Evolutionary conservation across 1,140 invertebrate genomes (phyloP).

Genomic region (Aphidius gifuensis): DNA sequence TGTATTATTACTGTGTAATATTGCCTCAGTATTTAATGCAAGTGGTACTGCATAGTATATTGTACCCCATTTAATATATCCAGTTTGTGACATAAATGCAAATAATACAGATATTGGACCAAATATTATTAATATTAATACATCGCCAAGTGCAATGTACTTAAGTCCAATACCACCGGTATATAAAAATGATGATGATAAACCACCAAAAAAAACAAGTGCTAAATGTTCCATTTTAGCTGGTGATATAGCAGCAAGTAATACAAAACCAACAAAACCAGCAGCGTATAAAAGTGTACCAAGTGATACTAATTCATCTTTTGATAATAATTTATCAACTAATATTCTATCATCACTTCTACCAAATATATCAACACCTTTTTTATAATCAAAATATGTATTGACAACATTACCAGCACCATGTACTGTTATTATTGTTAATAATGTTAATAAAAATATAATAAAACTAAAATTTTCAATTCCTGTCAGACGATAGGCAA

Average conservation of each 20-base stretch:
- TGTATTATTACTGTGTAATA: constrained; percentile 92
- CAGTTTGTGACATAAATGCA: constrained; percentile 88
- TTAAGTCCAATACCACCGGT: constrained; percentile 93
- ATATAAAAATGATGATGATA: constrained; percentile 92
- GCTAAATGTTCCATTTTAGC: constrained; percentile 92
- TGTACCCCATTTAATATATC: constrained; percentile 77
- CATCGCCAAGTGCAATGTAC: constrained; percentile 88
- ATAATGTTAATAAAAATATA: constrained; percentile 75
- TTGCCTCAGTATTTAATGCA: constrained; percentile 91
- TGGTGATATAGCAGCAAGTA: constrained; percentile 75
- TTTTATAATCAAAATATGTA: constrained; percentile 91
- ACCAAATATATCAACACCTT: constrained; percentile 82
- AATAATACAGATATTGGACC: constrained; percentile 93
- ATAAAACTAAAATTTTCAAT: constrained; percentile 71
- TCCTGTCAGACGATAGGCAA: constrained; percentile 76
- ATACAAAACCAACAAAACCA: constrained; percentile 85
- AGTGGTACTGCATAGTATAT: constrained; percentile 91
- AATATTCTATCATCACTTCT: constrained; percentile 90
- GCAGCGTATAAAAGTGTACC: constrained; percentile 83
- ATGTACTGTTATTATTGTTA: constrained; percentile 87
- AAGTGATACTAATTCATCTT: constrained; percentile 81
- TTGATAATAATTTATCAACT: constrained; percentile 83
- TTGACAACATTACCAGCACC: constrained; percentile 96
- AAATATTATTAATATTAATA: constrained; percentile 88
- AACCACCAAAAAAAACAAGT: constrained; percentile 89